Base-by-base conservation (phyloP, 2,113 vertebrate genomes). In the Nettapus auritus region DNA sequence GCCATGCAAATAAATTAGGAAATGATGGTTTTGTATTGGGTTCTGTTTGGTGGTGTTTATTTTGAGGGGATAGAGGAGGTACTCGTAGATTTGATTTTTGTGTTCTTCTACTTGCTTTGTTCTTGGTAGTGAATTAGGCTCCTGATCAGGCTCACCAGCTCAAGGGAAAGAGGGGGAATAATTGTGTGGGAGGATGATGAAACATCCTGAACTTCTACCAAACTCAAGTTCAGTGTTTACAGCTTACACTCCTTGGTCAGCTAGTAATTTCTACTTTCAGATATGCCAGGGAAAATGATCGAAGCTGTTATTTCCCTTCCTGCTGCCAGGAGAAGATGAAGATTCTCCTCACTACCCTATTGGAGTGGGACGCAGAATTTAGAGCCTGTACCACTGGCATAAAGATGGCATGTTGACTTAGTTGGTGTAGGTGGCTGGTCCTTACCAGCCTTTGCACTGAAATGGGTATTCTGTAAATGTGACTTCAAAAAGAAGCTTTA, bases 341-440 rank as follows among this genome's bases (percentile, higher is more conserved):
- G 6, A 5, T 44, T 68, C 6, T 68, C 22, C 46, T 67, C 11
- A 34, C 26, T 4, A 7, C 31, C 31, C 42, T 82, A 6, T 60
- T 80, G 44, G 38, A 64, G 6, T 25, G 7, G 20, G 23, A 76
- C 25, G 5, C 23, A 26, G 34, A 50, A 40, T 52, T 76, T 53
- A 78, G 44, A 48, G 67, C 52, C 17, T 63, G 13, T 79, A 8
- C 18, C 1, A 1, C 1, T 2, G 9, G 12, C 2, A 4, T 29
- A 66, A 75, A 28, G 11, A 62, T 31, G 78, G 70, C 4, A 10
- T 3, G 2, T 23, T 34, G 22, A 40, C 26, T 59, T 70, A 26
- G 23, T 44, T 67, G 5, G 13, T 63, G 18, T 36, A 33, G 11
- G 17, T 79, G 14, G 20, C 46, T 48, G 10, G 9, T 87, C 11